Conservation (phyloP, 2,888 invertebrate species). For the Dorcus parallelipipedus region DNA sequence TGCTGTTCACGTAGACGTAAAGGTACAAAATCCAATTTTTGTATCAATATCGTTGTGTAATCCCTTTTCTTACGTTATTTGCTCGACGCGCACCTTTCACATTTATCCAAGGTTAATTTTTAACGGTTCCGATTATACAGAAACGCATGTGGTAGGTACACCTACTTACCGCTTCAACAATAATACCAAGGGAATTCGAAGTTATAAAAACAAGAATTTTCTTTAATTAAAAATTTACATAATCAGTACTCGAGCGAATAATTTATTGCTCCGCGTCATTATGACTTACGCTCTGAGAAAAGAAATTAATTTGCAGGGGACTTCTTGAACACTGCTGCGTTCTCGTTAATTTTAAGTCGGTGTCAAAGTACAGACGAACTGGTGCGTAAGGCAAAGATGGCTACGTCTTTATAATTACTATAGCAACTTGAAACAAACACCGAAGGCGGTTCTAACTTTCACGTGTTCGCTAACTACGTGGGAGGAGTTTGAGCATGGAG, state of each 20-base stretch:
- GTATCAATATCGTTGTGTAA: neutral
- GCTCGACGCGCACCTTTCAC: neutral
- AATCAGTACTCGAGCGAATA: too few relatives aligned
- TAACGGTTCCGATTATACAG: neutral
- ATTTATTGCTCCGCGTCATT: too few relatives aligned
- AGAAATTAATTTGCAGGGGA: neutral
- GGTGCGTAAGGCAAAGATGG: constrained; percentile 32
- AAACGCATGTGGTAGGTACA: neutral
- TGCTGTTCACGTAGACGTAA: neutral
- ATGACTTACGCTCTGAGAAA: too few relatives aligned
- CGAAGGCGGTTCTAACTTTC: constrained; percentile 30
- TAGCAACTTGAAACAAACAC: constrained; percentile 37
- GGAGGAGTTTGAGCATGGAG: constrained; percentile 31
- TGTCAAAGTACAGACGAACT: constrained; percentile 16
- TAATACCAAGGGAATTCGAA: too few relatives aligned
- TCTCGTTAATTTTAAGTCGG: too few relatives aligned
- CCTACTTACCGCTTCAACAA: neutral
- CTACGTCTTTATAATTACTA: constrained; percentile 34
- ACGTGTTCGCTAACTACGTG: constrained; percentile 28
- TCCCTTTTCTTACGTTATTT: neutral
- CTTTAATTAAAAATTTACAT: too few relatives aligned
- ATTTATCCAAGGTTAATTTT: neutral
- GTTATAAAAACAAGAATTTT: too few relatives aligned
- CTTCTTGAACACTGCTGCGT: neutral
- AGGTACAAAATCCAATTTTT: constrained; percentile 1